Base-by-base conservation (phyloP, 2,888 invertebrate species). In the Parochlus steinenii region DNA sequence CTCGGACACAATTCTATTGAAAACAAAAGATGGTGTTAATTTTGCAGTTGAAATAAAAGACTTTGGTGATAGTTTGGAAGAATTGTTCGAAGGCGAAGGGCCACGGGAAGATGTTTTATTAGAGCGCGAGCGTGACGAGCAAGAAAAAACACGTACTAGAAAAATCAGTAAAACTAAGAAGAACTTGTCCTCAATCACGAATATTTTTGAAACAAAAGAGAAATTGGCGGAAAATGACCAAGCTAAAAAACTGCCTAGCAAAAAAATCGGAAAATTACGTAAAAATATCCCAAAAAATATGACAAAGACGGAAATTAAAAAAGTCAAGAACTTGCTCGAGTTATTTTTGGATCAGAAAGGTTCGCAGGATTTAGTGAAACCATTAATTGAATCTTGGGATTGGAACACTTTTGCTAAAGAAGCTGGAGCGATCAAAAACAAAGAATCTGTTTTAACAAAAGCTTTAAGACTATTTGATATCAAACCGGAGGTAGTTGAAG, bases 141-240 rank as follows among this genome's bases (percentile, higher is more conserved):
- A 64, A 6, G 65, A 68, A 44, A 62, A 63, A 29, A 64, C 54
- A 41, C 66, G 64, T 43, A 63, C 63, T 40, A 66, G 63, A 44
- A 63, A 63, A 40, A 69, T 67, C 44, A 62, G 69, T 31, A 72
- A 73, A 50, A 61, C 70, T 37, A 65, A 70, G n/a, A 67, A 71
- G 44, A 69, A 72, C 31, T 50, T 78, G 15, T 72, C 68, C 31
- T 65, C 68, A 33, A 67, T 70, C 54, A 69, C 71, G 44, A 74
- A 74, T 58, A 73, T 80, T 46, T 81, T 81, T 53, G 80, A 81
- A 57, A 77, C 74, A 34, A 80, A 79, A 53, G 78, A 79, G 51
- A 68, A 63, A 43, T 61, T 69, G 23, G 77, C 73, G 3, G 77
- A 77, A 47, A 56, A 63, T 46, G 65, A 66, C 42, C 49, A 64